Conservation (phyloP, 2,113 vertebrate genomes). For the Jacana jacana region DNA sequence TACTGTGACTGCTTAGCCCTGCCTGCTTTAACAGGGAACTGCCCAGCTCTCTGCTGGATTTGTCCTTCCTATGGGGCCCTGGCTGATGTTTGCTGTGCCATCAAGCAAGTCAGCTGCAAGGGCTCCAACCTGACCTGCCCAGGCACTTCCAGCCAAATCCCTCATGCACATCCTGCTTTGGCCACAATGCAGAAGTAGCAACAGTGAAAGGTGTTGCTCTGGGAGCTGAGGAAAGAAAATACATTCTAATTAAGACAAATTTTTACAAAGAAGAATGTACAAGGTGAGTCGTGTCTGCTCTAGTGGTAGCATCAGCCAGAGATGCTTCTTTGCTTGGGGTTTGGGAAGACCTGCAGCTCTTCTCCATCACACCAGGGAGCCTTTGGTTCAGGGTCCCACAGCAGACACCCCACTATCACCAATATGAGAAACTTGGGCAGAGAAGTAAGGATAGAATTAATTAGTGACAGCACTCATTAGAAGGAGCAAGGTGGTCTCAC, state of each 20-base stretch:
- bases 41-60: neutral
- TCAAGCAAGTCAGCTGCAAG: neutral
- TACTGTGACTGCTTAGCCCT: rapidly evolving
- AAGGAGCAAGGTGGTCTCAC: neutral
- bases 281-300: neutral
- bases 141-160: neutral
- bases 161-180: rapidly evolving
- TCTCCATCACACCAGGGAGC: neutral
- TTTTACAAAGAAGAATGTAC: neutral
- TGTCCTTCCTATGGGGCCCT: neutral
- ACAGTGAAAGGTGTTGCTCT: neutral
- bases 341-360: neutral
- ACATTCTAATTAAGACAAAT: neutral
- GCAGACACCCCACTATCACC: neutral
- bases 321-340: neutral
- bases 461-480: neutral
- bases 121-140: neutral
- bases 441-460: neutral
- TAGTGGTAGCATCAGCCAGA: neutral
- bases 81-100: neutral
- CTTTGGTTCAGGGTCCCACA: neutral
- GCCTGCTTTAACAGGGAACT: neutral
- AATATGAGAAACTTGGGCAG: neutral
- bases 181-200: neutral
- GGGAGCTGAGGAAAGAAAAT: neutral